phyloP scores from a whole-genome alignment of 2,888 invertebrate species.

The Gari tellinella region DNA sequence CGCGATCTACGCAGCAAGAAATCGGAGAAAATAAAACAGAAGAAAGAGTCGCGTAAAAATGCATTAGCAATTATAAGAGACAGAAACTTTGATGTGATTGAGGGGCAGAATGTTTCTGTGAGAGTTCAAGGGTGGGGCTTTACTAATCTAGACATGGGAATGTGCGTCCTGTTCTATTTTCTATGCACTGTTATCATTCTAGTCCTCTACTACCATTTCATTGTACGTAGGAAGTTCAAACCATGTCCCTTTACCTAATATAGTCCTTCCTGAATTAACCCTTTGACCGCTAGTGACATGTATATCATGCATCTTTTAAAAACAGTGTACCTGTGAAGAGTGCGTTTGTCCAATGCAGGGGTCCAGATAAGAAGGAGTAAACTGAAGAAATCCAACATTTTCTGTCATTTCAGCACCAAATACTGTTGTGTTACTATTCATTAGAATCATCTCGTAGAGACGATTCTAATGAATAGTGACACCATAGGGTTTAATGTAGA shows the following conservation, averaged over 20 bases:
- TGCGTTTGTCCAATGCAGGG: too few relatives aligned
- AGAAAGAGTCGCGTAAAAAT: slow-evolving; percentile 28
- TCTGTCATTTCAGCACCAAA: too few relatives aligned
- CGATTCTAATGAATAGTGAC: too few relatives aligned
- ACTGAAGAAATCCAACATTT: too few relatives aligned
- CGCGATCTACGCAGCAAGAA: slow-evolving; percentile 58
- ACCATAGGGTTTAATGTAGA: too few relatives aligned
- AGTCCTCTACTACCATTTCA: slow-evolving; percentile 80
- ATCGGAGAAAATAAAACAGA: slow-evolving; percentile 36
- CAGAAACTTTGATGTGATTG: slow-evolving; percentile 1
- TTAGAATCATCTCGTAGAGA: too few relatives aligned
- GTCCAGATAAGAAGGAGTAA: too few relatives aligned
- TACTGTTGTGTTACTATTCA: too few relatives aligned
- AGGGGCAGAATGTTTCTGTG: not conserved
- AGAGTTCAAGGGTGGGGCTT: slow-evolving; percentile 60
- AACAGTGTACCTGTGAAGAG: too few relatives aligned
- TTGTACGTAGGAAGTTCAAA: slow-evolving; percentile 66
- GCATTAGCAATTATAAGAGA: slow-evolving; percentile 4
- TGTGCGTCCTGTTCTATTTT: slow-evolving; percentile 80
- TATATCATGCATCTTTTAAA: too few relatives aligned
- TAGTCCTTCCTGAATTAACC: too few relatives aligned
- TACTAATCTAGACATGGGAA: slow-evolving; percentile 75
- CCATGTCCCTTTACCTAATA: slow-evolving; percentile 27
- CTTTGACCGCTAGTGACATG: too few relatives aligned
- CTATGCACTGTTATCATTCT: slow-evolving; percentile 75